Evolutionary conservation across 2,797 vertebrate genomes (phyloP).

Genomic region (Enteromius mattozi): DNA sequence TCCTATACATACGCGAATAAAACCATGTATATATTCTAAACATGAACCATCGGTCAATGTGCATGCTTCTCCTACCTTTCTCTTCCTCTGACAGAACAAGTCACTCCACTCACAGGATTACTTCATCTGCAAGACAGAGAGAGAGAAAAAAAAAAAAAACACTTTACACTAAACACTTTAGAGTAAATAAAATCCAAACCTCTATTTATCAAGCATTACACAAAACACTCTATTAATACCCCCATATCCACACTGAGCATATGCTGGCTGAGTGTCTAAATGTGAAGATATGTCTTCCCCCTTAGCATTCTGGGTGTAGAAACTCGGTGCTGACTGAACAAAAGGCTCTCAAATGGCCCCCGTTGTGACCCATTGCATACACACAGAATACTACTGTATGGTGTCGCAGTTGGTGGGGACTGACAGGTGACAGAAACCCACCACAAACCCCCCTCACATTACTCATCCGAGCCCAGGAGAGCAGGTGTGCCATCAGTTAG

Average conservation of each 20-base stretch:
- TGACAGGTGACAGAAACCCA: conserved; percentile 62
- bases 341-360: conserved; percentile 52
- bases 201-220: conserved; percentile 64
- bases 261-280: conserved; percentile 33
- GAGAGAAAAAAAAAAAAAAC: conserved; percentile 29
- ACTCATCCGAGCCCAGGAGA: conserved; percentile 57
- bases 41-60: background rate
- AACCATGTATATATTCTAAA: background rate
- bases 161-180: conserved; percentile 10
- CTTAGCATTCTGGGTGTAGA: conserved; percentile 33
- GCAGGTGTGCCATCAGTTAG: conserved; percentile 64
- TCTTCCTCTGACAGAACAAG: conserved; percentile 70
- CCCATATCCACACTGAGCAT: conserved; percentile 22
- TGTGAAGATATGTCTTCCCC: conserved; percentile 19
- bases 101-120: conserved; percentile 75
- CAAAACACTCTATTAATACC: conserved; percentile 52
- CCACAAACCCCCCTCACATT: conserved; percentile 18
- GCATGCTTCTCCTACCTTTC: conserved; percentile 60
- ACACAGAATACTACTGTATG: conserved; percentile 49
- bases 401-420: conserved; percentile 59
- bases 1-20: background rate
- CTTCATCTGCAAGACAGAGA: conserved; percentile 79
- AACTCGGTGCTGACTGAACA: conserved; percentile 43
- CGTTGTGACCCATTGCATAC: conserved; percentile 34
- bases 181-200: conserved; percentile 66